Conservation (phyloP, 2,888 invertebrate species). For the Drosophila dives region DNA sequence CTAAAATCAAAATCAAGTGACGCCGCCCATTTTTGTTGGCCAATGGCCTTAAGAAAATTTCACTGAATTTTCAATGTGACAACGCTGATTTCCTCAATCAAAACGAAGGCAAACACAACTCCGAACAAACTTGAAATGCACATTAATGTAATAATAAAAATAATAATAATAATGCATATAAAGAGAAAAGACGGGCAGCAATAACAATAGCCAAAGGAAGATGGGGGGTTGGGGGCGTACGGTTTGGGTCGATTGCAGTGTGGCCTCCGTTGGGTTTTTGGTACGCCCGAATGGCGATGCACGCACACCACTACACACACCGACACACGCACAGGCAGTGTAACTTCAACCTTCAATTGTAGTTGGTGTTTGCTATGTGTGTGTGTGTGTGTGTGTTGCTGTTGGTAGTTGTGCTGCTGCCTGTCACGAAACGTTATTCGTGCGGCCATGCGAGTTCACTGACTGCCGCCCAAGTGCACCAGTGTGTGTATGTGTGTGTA, state of each 20-base stretch:
- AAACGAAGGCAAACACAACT: constrained; percentile 58
- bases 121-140: constrained; percentile 49
- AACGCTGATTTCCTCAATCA: constrained; percentile 76
- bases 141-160: constrained; percentile 52
- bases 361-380: constrained; percentile 50
- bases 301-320: constrained; percentile 61
- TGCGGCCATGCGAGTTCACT: constrained; percentile 82
- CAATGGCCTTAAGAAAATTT: constrained; percentile 68
- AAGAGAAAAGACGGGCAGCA: constrained; percentile 53
- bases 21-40: constrained; percentile 47
- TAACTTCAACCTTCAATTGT: constrained; percentile 79
- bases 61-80: constrained; percentile 74
- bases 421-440: constrained; percentile 82
- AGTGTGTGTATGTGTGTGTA: constrained; percentile 18
- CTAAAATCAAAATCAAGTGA: constrained; percentile 15
- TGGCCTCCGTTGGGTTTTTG: constrained; percentile 75
- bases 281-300: constrained; percentile 81
- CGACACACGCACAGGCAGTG: constrained; percentile 63
- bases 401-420: constrained; percentile 52
- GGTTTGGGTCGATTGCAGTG: constrained; percentile 71
- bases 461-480: constrained; percentile 72
- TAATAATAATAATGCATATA: constrained; percentile 55
- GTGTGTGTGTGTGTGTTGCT: constrained; percentile 12
- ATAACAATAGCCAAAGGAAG: constrained; percentile 12
- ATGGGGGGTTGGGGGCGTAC: constrained; percentile 22